Evolutionary conservation across 2,888 invertebrate genomes (phyloP).

Genomic region (Timema podura): DNA sequence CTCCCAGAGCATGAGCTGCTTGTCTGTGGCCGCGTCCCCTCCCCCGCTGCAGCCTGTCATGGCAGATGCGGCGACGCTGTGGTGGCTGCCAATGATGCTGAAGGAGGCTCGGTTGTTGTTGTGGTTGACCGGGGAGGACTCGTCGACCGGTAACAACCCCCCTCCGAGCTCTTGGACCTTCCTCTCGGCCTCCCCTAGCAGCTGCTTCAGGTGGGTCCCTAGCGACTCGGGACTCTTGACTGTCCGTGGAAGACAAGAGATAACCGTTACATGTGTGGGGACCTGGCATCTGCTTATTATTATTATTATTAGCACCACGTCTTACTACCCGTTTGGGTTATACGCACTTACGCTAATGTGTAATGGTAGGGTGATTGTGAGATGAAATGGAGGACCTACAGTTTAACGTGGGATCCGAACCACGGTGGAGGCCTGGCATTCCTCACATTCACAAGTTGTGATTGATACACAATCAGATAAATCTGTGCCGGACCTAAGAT

Average conservation of each 20-base stretch:
- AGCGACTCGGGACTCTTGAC: conserved; percentile 69
- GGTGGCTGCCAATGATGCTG: conserved; percentile 51
- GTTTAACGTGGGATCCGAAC: too few species aligned
- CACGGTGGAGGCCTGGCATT: too few species aligned
- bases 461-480: too few species aligned
- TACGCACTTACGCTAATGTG: too few species aligned
- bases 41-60: conserved; percentile 65
- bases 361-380: too few species aligned
- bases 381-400: too few species aligned
- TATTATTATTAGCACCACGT: too few species aligned
- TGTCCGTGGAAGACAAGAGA: conserved; percentile 42
- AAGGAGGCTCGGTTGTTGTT: conserved; percentile 49
- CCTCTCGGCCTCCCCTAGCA: conserved; percentile 78
- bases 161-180: conserved; percentile 74
- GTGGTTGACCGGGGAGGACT: conserved; percentile 28
- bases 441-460: too few species aligned
- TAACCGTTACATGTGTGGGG: too few species aligned
- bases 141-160: conserved; percentile 35
- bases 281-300: too few species aligned
- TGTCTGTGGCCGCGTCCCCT: conserved; percentile 67
- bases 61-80: conserved; percentile 39
- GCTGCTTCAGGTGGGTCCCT: conserved; percentile 68
- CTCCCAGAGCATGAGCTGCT: conserved; percentile 85
- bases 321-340: too few species aligned
- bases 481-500: too few species aligned